These are phyloP conservation scores for Neolamprologus kungweensis DNA, from an alignment of 2,113 vertebrate species.

Conservation along the genomic window DNA sequence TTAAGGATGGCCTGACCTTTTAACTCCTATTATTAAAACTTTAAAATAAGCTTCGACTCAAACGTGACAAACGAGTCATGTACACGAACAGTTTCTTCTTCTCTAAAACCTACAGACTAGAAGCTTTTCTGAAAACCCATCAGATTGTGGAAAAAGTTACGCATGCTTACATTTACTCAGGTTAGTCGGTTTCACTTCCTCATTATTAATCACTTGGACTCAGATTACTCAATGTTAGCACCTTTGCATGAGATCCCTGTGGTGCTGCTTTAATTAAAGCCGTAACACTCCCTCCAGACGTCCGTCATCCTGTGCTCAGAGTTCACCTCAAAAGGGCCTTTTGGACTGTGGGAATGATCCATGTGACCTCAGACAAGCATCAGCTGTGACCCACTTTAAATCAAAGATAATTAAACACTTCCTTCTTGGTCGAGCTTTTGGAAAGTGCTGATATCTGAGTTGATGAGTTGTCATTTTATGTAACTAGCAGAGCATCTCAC, in stretches of 20 bases:
- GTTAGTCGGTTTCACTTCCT: rapidly evolving
- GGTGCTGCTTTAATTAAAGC: not conserved
- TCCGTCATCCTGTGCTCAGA: not conserved
- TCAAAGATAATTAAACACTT: not conserved
- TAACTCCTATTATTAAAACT: not conserved
- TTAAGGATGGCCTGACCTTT: rapidly evolving
- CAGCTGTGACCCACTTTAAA: not conserved
- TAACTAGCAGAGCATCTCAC: not conserved
- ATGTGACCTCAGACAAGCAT: not conserved
- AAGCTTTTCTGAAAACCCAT: not conserved
- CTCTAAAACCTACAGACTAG: not conserved
- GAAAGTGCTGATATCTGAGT: rapidly evolving
- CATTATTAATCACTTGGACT: not conserved
- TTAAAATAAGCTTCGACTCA: not conserved
- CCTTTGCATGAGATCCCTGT: not conserved
- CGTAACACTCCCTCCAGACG: not conserved
- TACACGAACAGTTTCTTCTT: not conserved
- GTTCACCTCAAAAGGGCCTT: not conserved
- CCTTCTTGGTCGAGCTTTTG: not conserved
- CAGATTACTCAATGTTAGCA: not conserved
- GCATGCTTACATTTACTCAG: not conserved
- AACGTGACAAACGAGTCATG: not conserved
- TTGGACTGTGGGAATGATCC: not conserved
- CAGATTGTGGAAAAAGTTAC: not conserved
- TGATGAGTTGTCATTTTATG: not conserved